Conservation (phyloP, 2,113 vertebrate species). For the Hoplias malabaricus region DNA sequence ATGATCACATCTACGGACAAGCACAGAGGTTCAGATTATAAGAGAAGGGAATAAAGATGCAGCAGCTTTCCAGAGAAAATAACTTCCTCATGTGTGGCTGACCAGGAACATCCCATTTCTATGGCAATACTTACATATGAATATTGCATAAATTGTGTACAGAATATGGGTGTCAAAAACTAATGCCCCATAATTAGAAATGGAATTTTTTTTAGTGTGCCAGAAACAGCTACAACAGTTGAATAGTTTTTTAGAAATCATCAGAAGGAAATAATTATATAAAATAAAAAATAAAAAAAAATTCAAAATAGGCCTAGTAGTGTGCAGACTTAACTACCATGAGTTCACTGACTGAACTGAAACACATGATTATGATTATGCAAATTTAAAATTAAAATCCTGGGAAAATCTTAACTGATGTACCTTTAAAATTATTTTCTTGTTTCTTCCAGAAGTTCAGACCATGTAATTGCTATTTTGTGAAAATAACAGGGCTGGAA, state of each 20-base stretch:
- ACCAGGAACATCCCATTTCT: too few relatives aligned
- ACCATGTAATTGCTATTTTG: not conserved
- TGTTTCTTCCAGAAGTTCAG: not conserved
- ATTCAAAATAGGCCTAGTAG: too few relatives aligned
- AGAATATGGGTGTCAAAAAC: too few relatives aligned
- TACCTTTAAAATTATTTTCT: not conserved
- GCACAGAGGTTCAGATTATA: constrained; percentile 10
- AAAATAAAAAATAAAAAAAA: too few relatives aligned
- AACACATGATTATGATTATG: not conserved
- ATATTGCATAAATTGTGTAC: too few relatives aligned
- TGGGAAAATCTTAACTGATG: not conserved
- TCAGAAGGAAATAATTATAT: too few relatives aligned
- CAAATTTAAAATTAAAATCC: not conserved
- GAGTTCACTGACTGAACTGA: not conserved
- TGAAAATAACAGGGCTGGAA: not conserved
- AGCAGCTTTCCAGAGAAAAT: not conserved
- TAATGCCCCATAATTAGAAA: too few relatives aligned
- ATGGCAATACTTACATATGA: too few relatives aligned
- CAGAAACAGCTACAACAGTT: too few relatives aligned
- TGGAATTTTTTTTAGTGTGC: too few relatives aligned
- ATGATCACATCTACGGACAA: constrained; percentile 86
- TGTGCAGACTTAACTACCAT: too few relatives aligned
- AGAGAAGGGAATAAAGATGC: not conserved
- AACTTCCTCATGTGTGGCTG: not conserved
- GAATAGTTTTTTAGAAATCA: too few relatives aligned